Percentiles rank a stretch among this genome's conserved stretches.
phyloP scores from a whole-genome alignment of 2,888 invertebrate species.

The Harmothoe impar region DNA sequence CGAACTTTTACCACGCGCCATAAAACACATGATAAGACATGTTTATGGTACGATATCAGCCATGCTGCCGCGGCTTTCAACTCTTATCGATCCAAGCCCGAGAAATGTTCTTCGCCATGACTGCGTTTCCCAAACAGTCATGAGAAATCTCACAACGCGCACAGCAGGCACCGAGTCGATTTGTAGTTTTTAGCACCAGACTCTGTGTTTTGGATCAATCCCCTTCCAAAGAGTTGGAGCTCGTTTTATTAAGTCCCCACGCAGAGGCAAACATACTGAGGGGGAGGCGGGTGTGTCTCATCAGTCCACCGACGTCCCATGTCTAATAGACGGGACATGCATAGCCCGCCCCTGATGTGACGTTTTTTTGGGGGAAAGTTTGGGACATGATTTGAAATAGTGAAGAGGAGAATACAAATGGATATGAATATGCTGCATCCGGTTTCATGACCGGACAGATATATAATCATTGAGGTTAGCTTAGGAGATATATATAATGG shows the following conservation, averaged over 20 bases:
- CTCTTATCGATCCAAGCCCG: neutral
- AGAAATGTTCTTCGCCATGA: conserved; percentile 13
- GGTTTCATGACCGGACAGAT: no score
- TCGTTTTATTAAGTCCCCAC: neutral
- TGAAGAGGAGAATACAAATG: no score
- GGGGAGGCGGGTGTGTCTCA: no score
- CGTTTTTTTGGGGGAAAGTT: no score
- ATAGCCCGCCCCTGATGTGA: no score
- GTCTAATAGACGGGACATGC: no score
- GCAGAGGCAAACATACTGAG: neutral
- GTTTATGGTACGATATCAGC: conserved; percentile 3
- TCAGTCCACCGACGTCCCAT: no score
- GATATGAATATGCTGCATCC: no score
- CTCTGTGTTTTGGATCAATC: neutral
- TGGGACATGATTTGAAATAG: no score
- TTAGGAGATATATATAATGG: no score
- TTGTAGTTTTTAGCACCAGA: neutral
- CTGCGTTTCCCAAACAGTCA: neutral
- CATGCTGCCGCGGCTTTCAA: neutral
- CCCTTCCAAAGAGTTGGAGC: neutral
- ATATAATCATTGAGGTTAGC: no score
- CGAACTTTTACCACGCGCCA: neutral
- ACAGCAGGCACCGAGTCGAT: neutral
- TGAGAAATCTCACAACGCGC: neutral
- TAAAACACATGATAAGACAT: conserved; percentile 32